Evolutionary conservation across 2,113 vertebrate species (phyloP).

Genomic region (Tragelaphus buxtoni): DNA sequence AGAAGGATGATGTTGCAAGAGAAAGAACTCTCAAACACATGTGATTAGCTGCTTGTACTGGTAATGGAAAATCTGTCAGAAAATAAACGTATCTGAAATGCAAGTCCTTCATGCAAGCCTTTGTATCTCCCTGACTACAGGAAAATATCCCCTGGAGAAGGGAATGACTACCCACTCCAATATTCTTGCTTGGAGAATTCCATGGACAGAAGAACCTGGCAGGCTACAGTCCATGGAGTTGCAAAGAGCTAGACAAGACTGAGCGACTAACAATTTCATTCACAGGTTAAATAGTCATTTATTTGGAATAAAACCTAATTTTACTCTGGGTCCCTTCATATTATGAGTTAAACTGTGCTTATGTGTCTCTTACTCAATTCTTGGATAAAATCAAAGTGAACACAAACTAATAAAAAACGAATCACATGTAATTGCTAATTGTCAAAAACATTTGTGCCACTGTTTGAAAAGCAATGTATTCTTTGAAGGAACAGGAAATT

Average conservation of each 20-base stretch:
- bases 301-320: not conserved
- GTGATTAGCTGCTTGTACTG: not conserved
- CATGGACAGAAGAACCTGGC: not conserved
- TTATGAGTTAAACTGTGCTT: not conserved
- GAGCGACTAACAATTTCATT: not conserved
- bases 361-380: not conserved
- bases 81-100: not conserved
- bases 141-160: not conserved
- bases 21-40: not conserved
- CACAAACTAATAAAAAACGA: constrained; percentile 11
- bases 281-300: not conserved
- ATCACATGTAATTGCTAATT: not conserved
- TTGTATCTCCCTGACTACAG: not conserved
- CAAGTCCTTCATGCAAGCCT: not conserved
- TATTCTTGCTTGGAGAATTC: not conserved
- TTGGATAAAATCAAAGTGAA: not conserved
- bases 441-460: not conserved
- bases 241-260: not conserved
- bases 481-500: constrained; percentile 40
- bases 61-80: not conserved
- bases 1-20: not conserved
- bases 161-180: not conserved
- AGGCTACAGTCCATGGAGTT: not conserved
- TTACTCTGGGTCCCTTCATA: not conserved
- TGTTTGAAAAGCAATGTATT: constrained; percentile 8